Evolutionary conservation across 2,888 invertebrate genomes (phyloP), one percentile per base, ranked within the genome.

Genomic region (Nomada fucata): DNA sequence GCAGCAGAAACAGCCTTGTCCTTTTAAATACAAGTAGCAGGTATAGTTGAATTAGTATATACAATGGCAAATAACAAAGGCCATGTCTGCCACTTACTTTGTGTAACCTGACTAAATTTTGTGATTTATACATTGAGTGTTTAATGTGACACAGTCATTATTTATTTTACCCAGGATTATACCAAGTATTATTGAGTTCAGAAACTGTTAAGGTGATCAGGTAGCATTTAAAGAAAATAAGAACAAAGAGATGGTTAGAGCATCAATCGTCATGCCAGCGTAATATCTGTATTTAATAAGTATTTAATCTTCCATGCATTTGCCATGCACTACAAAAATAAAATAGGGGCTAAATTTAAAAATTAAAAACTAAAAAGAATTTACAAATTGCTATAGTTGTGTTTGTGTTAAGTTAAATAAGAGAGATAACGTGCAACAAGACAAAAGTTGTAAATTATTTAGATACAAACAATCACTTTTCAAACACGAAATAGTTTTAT

Each of bases 301-400:
- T 89, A 88, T 89, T 88, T 81, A 89, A 90, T 90, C 87, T 90
- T 89, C 89, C 92, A 91, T 93, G 93, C 93, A 91, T 90, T 89
- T 89, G 90, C 90, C 93, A 92, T 93, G 93, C 93, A 89, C 90
- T 91, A 92, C 89, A 84, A 88, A 88, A 91, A 88, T 91, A 92
- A 86, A 89, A 79, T 78, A 64, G 79, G 68, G 70, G 74, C 81
- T 87, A 83, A 69, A 52, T 83, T 75, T 81, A 84, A 71, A 78
- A 61, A 77, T 67, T 26, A 57, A 57, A 11, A 60, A 73, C 76
- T 79, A 70, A 75, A 68, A 72, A 74, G 68, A 79, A 73, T 77
- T 52, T 87, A 86, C 77, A 83, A 65, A 72, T 68, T 69, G 84
- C 67, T 82, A 76, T 76, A 82, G 60, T 61, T 63, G 60, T 59